Conservation (phyloP, 2,113 vertebrate genomes). For the Taurulus bubalis region DNA sequence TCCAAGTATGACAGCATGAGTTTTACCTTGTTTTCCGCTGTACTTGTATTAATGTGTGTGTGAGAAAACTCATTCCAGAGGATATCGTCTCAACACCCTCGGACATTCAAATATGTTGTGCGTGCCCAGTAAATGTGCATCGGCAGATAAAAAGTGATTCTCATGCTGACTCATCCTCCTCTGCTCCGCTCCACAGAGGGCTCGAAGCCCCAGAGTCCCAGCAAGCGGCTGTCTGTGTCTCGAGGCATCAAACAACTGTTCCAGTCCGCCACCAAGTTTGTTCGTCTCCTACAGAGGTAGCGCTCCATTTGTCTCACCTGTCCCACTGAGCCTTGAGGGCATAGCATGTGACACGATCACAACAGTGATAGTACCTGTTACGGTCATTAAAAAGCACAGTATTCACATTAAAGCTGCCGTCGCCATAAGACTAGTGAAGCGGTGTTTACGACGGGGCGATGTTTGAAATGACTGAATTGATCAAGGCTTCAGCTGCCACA, state of each 20-base stretch:
- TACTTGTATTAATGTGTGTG: not conserved
- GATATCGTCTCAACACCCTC: not conserved
- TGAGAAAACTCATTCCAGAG: not conserved
- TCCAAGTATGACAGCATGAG: not conserved
- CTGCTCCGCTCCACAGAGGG: conserved; percentile 73
- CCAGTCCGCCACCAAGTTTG: conserved; percentile 85
- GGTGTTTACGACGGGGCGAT: conserved; percentile 22
- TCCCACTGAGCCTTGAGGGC: conserved; percentile 27
- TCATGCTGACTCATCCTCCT: conserved; percentile 41
- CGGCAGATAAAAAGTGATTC: conserved; percentile 47
- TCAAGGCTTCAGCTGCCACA: conserved; percentile 21
- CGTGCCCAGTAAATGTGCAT: conserved; percentile 20
- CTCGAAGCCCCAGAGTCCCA: conserved; percentile 71
- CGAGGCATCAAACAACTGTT: conserved; percentile 86
- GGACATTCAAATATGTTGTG: conserved; percentile 19
- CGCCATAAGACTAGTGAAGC: conserved; percentile 17
- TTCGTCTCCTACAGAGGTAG: conserved; percentile 85
- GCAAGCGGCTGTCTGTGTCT: conserved; percentile 81
- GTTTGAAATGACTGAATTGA: conserved; percentile 22
- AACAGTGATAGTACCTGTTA: conserved; percentile 14
- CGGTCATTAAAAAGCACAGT: conserved; percentile 45
- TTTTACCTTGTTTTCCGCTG: conserved; percentile 7
- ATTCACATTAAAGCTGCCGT: conserved; percentile 39
- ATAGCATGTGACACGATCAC: conserved; percentile 46
- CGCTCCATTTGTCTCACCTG: conserved; percentile 41